Percentiles rank a stretch among this genome's conserved stretches.
Evolutionary conservation across 2,113 vertebrate genomes (phyloP).

Genomic region (Channa argus): DNA sequence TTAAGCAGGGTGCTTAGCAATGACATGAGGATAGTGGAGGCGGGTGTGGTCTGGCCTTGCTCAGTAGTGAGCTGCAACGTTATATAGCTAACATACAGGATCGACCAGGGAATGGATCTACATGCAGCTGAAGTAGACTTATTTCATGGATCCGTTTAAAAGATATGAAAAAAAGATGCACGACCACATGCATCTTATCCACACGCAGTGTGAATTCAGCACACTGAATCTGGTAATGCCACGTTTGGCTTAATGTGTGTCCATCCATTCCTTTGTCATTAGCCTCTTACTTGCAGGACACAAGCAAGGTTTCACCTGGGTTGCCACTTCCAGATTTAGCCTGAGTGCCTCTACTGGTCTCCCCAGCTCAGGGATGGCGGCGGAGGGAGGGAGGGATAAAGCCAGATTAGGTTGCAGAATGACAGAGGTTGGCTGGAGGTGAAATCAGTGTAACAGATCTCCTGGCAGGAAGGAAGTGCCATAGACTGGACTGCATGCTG

Average conservation of each 20-base stretch:
- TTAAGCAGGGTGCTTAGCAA: slow-evolving; percentile 56
- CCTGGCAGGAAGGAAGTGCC: slow-evolving; percentile 57
- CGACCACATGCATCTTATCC: too few relatives aligned
- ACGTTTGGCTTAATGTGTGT: slow-evolving; percentile 32
- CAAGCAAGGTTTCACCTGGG: slow-evolving; percentile 41
- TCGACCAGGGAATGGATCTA: not conserved
- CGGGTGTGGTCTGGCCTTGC: slow-evolving; percentile 6
- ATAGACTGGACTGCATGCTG: slow-evolving; percentile 24
- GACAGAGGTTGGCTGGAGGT: slow-evolving; percentile 74
- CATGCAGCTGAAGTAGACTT: not conserved
- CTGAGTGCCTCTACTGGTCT: not conserved
- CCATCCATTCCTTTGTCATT: slow-evolving; percentile 58
- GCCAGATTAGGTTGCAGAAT: slow-evolving; percentile 67
- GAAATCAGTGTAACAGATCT: slow-evolving; percentile 68
- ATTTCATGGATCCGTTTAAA: not conserved
- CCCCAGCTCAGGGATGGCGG: not conserved
- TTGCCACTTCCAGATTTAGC: slow-evolving; percentile 55
- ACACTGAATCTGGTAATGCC: slow-evolving; percentile 3
- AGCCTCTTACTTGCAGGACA: slow-evolving; percentile 52
- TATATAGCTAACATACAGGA: not conserved
- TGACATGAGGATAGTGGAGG: not conserved
- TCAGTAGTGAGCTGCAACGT: not conserved
- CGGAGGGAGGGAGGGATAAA: slow-evolving; percentile 8
- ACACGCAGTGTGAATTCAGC: not conserved
- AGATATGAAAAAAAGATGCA: not conserved